Evolutionary conservation across 2,888 invertebrate genomes (phyloP), one percentile per base, ranked within the genome.

Genomic region (Theretra japonica): DNA sequence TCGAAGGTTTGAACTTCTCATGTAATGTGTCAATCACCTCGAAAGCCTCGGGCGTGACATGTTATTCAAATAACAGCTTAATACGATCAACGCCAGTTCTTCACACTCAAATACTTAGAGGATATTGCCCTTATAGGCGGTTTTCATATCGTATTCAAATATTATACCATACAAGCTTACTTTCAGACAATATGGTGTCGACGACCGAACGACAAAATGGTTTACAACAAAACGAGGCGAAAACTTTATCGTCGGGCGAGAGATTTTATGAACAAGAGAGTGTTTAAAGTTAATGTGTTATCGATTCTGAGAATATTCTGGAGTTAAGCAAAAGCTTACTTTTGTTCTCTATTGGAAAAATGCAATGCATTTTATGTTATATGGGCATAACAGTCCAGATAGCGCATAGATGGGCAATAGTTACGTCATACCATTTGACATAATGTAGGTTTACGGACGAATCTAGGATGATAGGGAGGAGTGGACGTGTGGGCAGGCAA

Each of bases 201-300:
- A 41, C 50, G 70, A 70, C 70, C 70, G 28, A 59, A 33, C 23
- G 19, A 50, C 50, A 48, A 50, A 59, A 70, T 15, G 25, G 28
- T 59, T 50, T 28, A 48, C 50, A 59, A 48, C 19, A 70, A 59
- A 70, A 28, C 21, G 17, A 21, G 21, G 33, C 56, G 33, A 21
- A 28, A 28, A 50, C 50, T 59, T 69, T 21, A 68, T 23, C 57
- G 33, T 50, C 48, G 25, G 48, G n/a, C 25, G n/a, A 59, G 11
- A 59, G 50, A 59, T 48, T 50, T 59, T 19, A 21, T 33, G 41
- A 33, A 57, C 23, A 23, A 58, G 1, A 23, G 17, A 25, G 17
- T 19, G 5, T 53, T 53, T 41, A 41, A 25, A 28, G 25, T 58
- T 25, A 53, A 53, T 28, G 15, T 25, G 21, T 11, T 25, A 58